A percentile compares a stretch with the other conserved stretches of the same genome.
Conservation (phyloP, 2,113 vertebrate species). For the Willisornis vidua region DNA sequence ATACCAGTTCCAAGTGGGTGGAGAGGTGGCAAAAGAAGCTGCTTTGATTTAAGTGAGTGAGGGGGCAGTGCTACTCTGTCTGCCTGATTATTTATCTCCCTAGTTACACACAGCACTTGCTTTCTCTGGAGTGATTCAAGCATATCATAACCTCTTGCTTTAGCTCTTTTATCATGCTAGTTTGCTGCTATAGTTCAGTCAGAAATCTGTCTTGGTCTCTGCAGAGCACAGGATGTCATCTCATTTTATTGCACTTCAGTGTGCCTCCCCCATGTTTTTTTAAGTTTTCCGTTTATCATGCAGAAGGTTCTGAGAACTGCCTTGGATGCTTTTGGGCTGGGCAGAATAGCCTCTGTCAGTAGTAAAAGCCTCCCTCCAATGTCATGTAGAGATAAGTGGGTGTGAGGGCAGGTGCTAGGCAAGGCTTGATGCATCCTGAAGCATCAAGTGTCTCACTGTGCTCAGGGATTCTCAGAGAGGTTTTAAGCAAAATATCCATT, state of each 20-base stretch:
- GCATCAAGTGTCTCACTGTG: neutral
- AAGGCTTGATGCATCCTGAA: neutral
- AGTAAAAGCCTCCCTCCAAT: neutral
- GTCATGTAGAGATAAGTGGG: neutral
- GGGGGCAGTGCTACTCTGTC: conserved; percentile 6
- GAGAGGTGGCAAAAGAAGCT: neutral
- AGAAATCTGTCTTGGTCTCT: conserved; percentile 32
- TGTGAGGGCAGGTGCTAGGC: neutral
- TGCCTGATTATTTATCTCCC: conserved; percentile 29
- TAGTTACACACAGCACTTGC: conserved; percentile 31
- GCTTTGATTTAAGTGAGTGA: conserved; percentile 46
- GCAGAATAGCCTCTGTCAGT: neutral
- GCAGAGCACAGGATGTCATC: conserved; percentile 1
- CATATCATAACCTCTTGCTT: conserved; percentile 40
- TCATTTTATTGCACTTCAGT: neutral
- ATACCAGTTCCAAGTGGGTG: neutral
- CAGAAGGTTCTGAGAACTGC: neutral
- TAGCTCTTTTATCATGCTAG: conserved; percentile 29
- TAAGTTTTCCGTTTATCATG: neutral
- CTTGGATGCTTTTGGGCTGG: neutral
- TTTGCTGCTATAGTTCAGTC: conserved; percentile 14
- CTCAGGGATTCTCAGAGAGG: neutral
- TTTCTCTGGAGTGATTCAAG: conserved; percentile 31
- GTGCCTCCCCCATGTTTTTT: neutral
- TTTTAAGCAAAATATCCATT: neutral